Conservation (phyloP, 2,113 vertebrate genomes). For the Colinus virginianus region DNA sequence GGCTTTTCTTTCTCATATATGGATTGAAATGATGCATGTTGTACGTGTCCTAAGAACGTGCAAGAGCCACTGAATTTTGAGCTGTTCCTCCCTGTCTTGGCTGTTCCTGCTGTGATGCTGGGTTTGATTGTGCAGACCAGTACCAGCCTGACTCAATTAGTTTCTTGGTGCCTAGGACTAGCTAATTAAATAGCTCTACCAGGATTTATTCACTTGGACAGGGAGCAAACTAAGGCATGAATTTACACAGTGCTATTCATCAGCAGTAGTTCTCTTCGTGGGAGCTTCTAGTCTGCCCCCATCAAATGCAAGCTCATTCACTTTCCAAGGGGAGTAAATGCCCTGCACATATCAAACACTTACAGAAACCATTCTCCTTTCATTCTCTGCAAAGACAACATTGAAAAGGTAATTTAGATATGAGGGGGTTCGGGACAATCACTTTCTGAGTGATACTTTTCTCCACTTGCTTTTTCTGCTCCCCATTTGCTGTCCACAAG, state of each 20-base stretch:
- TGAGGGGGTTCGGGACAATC: no score
- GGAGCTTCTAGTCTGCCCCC: neutral
- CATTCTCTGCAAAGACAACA: neutral
- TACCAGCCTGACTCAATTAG: neutral
- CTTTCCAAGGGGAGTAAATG: rapidly evolving
- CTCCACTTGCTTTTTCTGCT: neutral
- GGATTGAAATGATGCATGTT: neutral
- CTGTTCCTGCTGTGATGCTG: neutral
- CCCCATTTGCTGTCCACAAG: neutral
- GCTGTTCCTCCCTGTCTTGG: neutral
- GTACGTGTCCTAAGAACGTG: rapidly evolving
- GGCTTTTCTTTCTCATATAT: neutral
- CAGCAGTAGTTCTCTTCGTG: neutral
- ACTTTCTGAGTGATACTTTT: rapidly evolving
- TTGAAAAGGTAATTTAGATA: neutral
- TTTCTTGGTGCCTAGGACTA: neutral
- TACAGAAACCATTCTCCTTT: rapidly evolving
- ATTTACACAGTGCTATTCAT: neutral
- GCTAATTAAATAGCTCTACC: neutral
- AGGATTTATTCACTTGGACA: neutral
- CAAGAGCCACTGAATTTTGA: neutral
- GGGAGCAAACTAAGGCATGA: neutral
- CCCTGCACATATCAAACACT: rapidly evolving
- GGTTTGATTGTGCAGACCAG: neutral
- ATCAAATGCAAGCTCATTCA: rapidly evolving